These are phyloP conservation scores for Didymodactylos carnosus DNA, from an alignment of 2,888 invertebrate species.

Conservation along the genomic window DNA sequence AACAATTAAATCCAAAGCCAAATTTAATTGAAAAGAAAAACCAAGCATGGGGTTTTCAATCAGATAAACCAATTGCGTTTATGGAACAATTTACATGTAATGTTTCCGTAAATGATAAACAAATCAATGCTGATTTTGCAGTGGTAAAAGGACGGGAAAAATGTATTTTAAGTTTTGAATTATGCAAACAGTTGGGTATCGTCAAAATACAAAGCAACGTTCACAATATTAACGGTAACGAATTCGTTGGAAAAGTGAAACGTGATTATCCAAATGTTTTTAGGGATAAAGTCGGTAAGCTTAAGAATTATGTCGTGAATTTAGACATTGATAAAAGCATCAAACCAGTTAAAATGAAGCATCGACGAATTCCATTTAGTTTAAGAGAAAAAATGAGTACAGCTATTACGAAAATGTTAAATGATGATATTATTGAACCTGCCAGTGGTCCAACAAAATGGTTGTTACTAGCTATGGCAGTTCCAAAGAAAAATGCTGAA, in stretches of 20 bases:
- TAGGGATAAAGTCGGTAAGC: not conserved
- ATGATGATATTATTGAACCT: conserved; percentile 17
- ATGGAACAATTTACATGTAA: not conserved
- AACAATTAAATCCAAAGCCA: not conserved
- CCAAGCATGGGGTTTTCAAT: too few species aligned
- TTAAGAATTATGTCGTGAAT: conserved; percentile 3
- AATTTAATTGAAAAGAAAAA: not conserved
- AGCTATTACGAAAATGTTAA: conserved; percentile 16
- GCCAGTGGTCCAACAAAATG: conserved; percentile 17
- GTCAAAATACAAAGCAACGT: not conserved
- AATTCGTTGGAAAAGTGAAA: not conserved
- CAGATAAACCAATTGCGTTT: not conserved
- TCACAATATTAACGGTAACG: not conserved
- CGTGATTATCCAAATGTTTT: too few species aligned
- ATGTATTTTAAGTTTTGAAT: not conserved
- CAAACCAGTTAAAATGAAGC: conserved; percentile 15
- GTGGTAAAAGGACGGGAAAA: not conserved
- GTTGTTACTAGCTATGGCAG: too few species aligned
- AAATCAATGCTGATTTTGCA: not conserved
- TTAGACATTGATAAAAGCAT: conserved; percentile 17
- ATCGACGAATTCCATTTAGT: conserved; percentile 17
- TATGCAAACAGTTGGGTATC: not conserved
- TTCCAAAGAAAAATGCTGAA: too few species aligned
- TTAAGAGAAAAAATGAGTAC: conserved; percentile 16
- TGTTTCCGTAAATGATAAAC: not conserved